These are phyloP conservation scores for Lepus oiostolus DNA, from an alignment of 2,797 vertebrate species.

Conservation along the genomic window DNA sequence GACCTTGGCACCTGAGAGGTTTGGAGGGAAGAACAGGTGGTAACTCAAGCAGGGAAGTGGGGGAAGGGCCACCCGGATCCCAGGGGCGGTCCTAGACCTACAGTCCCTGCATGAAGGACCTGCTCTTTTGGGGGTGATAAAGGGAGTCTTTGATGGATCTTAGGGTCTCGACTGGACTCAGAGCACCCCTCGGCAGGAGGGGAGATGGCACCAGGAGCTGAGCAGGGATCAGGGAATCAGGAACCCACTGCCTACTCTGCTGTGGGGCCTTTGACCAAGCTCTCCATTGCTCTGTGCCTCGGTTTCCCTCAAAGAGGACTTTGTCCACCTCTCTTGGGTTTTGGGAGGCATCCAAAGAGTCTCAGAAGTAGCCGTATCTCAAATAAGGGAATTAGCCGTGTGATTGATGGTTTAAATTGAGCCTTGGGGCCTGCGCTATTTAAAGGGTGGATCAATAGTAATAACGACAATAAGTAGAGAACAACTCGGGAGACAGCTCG, in stretches of 20 bases:
- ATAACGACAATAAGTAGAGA: constrained; percentile 75
- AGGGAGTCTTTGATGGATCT: not conserved
- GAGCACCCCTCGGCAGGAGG: not conserved
- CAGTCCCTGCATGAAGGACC: not conserved
- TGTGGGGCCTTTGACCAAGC: not conserved
- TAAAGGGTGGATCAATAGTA: constrained; percentile 77
- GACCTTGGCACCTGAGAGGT: constrained; percentile 57
- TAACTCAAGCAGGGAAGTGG: constrained; percentile 1
- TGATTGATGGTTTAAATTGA: constrained; percentile 74
- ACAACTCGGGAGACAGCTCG: constrained; percentile 58
- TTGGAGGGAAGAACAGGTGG: not conserved
- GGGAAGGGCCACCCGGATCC: not conserved
- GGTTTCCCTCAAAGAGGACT: constrained; percentile 28
- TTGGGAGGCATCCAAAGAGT: not conserved
- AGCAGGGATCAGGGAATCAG: not conserved
- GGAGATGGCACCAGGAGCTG: not conserved
- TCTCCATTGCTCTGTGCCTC: not conserved
- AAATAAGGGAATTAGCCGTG: constrained; percentile 68
- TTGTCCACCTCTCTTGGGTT: not conserved
- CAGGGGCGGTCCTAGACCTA: not conserved
- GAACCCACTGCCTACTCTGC: not conserved
- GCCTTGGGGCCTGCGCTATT: constrained; percentile 70
- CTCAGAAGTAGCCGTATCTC: constrained; percentile 58
- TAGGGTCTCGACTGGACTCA: not conserved
- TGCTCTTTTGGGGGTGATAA: not conserved